Base-by-base conservation (phyloP, 2,888 invertebrate genomes). In the Ptycholaimellus sp. region DNA sequence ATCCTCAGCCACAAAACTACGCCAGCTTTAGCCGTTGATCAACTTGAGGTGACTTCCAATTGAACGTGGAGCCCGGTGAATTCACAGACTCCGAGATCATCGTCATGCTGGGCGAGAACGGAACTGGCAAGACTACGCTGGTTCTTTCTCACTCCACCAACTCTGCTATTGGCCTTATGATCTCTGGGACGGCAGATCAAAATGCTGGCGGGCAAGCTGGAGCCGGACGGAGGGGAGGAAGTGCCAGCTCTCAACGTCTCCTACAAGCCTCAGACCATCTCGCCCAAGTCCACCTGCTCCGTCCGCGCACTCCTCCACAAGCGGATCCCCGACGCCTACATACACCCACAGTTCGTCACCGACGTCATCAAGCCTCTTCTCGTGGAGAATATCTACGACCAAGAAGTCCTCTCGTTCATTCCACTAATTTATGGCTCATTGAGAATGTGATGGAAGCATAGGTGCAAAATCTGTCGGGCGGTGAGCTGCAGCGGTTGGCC, bases 241-340 rank as follows among this genome's bases (percentile, higher is more conserved):
- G 67, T 82, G 42, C 93, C 93, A 1, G 74, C 77, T 51, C 65
- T 99, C 46, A 81, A 90, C 62, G 87, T 96, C 58, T 93, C 90
- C 62, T 99, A 96, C 69, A 96, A 96, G 63, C 96, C 96, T 31
- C 96, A 96, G 68, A 99, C 93, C 64, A 99, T 96, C 60, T 87
- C 87, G 47, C 96, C 96, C 3, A 93, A 85, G 64, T 81, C 80
- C 39, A 77, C 80, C 45, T 83, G 85, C 30, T 70, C 78, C 35
- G 96, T 99, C 3, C 71, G 85, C 33, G 76, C 78, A 55, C 65
- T 96, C 54, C 66, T 96, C 42, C 85, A 90, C 54, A 87, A 93
- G 40, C 87, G 87, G 62, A 90, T 99, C 52, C 71, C 87, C 42
- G 93, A 93, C 65, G 82, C 93, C 16, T 93, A 90, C 58, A 70